Conservation (phyloP, 2,888 invertebrate genomes). For the Sphinx pinastri region DNA sequence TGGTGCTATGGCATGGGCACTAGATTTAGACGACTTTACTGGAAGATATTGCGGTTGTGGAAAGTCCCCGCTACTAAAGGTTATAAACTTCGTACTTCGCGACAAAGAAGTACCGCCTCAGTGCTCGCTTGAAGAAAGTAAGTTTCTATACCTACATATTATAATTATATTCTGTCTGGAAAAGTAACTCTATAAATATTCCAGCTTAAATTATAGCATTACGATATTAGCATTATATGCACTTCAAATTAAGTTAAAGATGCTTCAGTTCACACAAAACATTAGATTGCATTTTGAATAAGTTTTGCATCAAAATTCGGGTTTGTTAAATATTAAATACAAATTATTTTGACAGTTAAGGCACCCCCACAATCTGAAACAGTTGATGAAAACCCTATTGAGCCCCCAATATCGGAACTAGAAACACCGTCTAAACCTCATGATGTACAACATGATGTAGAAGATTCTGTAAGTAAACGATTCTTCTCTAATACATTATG, state of each 20-base stretch:
- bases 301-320: too few relatives aligned
- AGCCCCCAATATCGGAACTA: conserved; percentile 32
- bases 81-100: conserved; percentile 91
- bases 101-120: conserved; percentile 86
- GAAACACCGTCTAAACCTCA: conserved; percentile 27
- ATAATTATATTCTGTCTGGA: too few relatives aligned
- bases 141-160: conserved; percentile 38
- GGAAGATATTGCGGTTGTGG: conserved; percentile 91
- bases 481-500: too few relatives aligned
- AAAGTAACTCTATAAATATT: too few relatives aligned
- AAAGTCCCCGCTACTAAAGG: conserved; percentile 90
- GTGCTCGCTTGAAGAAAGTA: conserved; percentile 70
- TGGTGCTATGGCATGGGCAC: conserved; percentile 95
- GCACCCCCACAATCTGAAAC: conserved; percentile 35
- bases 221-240: too few relatives aligned
- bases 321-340: background rate
- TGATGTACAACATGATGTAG: background rate
- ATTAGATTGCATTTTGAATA: too few relatives aligned
- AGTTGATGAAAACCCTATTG: conserved; percentile 31
- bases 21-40: conserved; percentile 94
- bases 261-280: too few relatives aligned
- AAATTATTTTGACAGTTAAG: conserved; percentile 39
- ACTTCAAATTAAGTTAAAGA: too few relatives aligned
- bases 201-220: too few relatives aligned
- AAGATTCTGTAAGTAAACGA: conserved; percentile 18